Evolutionary conservation across 2,797 vertebrate species (phyloP).

Genomic region (Caiman crocodilus): DNA sequence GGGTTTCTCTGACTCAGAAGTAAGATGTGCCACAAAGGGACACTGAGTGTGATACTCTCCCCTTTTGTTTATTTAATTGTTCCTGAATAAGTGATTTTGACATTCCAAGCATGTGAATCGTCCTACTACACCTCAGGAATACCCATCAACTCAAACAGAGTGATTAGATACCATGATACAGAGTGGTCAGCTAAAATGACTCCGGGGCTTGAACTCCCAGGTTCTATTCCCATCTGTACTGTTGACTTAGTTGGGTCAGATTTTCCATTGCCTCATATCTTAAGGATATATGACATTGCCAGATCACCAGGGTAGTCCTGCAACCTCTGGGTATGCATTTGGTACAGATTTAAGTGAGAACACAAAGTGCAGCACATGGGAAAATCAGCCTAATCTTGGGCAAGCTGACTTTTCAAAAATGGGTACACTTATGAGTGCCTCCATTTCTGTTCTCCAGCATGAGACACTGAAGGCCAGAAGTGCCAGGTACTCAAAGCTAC

Average conservation of each 20-base stretch:
- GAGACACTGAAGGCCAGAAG: neutral
- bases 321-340: neutral
- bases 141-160: neutral
- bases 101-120: neutral
- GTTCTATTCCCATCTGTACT: neutral
- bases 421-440: fast-evolving
- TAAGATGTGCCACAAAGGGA: neutral
- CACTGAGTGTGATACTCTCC: neutral
- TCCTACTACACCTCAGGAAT: neutral
- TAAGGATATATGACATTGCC: neutral
- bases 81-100: neutral
- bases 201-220: neutral
- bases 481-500: neutral
- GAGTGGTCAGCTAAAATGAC: neutral
- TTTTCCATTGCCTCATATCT: neutral
- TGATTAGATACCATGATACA: neutral
- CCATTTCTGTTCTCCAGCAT: neutral
- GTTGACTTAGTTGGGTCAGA: neutral
- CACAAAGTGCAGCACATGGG: neutral
- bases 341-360: neutral
- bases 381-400: neutral
- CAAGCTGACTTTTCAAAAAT: neutral
- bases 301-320: neutral
- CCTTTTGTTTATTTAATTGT: neutral
- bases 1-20: neutral